Evolutionary conservation across 1,140 invertebrate genomes (phyloP).

Genomic region (Megathymus violae): DNA sequence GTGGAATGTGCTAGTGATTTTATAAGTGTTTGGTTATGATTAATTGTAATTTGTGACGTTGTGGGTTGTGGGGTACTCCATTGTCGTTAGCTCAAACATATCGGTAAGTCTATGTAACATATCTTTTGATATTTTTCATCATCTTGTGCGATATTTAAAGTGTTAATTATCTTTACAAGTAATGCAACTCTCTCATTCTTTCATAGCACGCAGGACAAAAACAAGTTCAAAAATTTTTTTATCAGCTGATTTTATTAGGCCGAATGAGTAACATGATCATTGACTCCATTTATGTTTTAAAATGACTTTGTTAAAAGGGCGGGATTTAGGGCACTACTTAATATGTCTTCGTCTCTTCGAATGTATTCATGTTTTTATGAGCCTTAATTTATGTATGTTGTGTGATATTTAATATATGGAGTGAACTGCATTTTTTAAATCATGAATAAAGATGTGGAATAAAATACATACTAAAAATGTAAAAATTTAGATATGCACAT

Average conservation of each 20-base stretch:
- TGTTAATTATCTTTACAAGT: background rate
- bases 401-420: too few relatives aligned
- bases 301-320: background rate
- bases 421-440: too few relatives aligned
- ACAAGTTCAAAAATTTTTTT: background rate
- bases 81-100: constrained; percentile 34
- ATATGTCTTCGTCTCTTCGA: too few relatives aligned
- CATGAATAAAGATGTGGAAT: too few relatives aligned
- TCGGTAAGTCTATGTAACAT: constrained; percentile 32
- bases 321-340: too few relatives aligned
- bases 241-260: background rate
- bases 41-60: constrained; percentile 36
- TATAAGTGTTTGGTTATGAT: constrained; percentile 32
- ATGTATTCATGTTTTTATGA: too few relatives aligned
- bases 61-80: constrained; percentile 18
- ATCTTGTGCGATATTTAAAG: background rate
- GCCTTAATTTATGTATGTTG: too few relatives aligned
- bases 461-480: too few relatives aligned
- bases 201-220: background rate
- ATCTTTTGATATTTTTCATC: background rate
- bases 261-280: background rate
- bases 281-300: background rate
- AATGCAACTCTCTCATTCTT: background rate
- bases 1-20: constrained; percentile 43
- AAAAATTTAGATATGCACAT: too few relatives aligned